Evolutionary conservation across 2,797 vertebrate species (phyloP).

Genomic region (Varecia variegata): DNA sequence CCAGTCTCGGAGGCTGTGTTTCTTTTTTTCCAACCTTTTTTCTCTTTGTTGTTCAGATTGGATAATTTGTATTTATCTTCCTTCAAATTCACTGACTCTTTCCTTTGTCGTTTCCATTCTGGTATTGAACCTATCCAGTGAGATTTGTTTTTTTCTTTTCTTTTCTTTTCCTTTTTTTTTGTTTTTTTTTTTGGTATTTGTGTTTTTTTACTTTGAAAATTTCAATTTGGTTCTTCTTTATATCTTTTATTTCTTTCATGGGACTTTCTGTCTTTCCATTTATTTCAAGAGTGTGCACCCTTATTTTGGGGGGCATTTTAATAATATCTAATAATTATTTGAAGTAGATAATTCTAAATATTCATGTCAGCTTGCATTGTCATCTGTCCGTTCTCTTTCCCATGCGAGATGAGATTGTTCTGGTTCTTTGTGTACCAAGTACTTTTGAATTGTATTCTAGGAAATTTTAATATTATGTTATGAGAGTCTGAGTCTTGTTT

Average conservation of each 20-base stretch:
- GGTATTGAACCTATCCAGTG: background rate
- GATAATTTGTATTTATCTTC: background rate
- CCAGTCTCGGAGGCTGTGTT: background rate
- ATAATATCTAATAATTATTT: background rate
- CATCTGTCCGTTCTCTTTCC: background rate
- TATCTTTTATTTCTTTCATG: background rate
- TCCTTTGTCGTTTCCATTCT: background rate
- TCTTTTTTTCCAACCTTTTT: background rate
- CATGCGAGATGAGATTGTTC: background rate
- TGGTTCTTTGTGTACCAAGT: background rate
- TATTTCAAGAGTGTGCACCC: background rate
- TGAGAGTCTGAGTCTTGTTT: background rate
- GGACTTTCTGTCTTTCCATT: background rate
- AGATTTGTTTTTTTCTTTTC: background rate
- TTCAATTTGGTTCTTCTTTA: background rate
- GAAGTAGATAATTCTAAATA: background rate
- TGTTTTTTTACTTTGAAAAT: background rate
- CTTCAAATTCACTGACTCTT: background rate
- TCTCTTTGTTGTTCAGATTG: background rate
- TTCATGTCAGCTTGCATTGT: background rate
- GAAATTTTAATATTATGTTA: background rate
- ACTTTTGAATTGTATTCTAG: background rate
- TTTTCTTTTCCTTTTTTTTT: background rate
- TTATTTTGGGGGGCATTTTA: background rate
- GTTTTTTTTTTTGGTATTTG: background rate